These are phyloP conservation scores for Oryctes rhinoceros DNA, from an alignment of 1,140 invertebrate genomes.

Conservation along the genomic window DNA sequence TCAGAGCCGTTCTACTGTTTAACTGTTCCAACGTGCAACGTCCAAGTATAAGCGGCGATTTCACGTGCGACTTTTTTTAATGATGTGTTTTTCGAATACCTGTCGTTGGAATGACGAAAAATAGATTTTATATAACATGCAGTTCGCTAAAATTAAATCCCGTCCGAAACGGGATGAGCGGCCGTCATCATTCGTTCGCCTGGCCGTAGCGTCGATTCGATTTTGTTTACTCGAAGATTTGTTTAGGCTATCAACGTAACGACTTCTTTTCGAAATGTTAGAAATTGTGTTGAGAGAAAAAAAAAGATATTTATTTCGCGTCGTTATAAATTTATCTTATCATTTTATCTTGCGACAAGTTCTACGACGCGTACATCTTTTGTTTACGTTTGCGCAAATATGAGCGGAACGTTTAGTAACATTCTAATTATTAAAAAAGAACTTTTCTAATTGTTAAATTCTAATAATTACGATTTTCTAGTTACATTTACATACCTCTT, in stretches of 20 bases:
- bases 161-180: neutral
- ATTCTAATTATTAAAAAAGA: too few relatives aligned
- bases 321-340: neutral
- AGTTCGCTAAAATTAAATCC: conserved; percentile 32
- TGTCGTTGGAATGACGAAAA: conserved; percentile 29
- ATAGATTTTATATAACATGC: conserved; percentile 34
- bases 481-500: too few relatives aligned
- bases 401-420: too few relatives aligned
- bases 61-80: conserved; percentile 5
- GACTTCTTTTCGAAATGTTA: neutral
- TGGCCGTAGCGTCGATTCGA: neutral
- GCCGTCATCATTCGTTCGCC: neutral
- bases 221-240: neutral
- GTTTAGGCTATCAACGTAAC: too few relatives aligned
- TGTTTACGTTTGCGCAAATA: too few relatives aligned
- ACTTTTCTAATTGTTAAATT: too few relatives aligned
- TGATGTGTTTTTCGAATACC: conserved; percentile 30
- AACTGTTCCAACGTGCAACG: neutral
- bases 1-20: neutral
- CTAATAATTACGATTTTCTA: too few relatives aligned
- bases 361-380: too few relatives aligned
- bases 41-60: neutral
- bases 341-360: neutral
- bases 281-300: neutral
- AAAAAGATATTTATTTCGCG: neutral